phyloP scores from a whole-genome alignment of 2,888 invertebrate species.

The Meta bourneti region DNA sequence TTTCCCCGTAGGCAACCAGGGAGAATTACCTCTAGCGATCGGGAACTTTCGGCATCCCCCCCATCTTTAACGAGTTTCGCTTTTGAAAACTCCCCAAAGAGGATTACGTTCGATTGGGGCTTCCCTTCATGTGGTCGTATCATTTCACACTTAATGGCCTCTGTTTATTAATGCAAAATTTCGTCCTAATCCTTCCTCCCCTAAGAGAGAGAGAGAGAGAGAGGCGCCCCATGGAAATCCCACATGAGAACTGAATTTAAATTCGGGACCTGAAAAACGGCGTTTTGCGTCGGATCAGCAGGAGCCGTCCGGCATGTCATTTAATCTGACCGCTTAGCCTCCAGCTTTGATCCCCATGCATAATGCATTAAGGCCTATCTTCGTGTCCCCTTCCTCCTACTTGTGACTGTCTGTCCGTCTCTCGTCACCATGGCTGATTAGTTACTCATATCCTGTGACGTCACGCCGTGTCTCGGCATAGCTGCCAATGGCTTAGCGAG shows the following conservation, averaged over 20 bases:
- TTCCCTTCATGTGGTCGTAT: slow-evolving; percentile 45
- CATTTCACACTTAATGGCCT: slow-evolving; percentile 26
- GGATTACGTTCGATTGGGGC: slow-evolving; percentile 27
- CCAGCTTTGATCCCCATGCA: slow-evolving; percentile 63
- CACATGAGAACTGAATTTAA: too few relatives aligned
- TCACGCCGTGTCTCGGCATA: slow-evolving; percentile 18
- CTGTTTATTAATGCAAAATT: slow-evolving; percentile 65
- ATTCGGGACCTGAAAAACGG: neutral
- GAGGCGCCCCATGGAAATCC: too few relatives aligned
- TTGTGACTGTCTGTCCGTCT: slow-evolving; percentile 10
- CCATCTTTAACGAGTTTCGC: slow-evolving; percentile 17
- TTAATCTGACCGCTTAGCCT: slow-evolving; percentile 72
- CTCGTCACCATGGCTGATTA: slow-evolving; percentile 57
- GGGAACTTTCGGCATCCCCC: neutral
- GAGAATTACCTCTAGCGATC: neutral
- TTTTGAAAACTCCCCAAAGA: slow-evolving; percentile 18
- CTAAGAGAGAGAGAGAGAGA: neutral
- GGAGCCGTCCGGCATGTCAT: slow-evolving; percentile 51
- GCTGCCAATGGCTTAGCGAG: neutral
- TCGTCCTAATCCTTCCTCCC: slow-evolving; percentile 35
- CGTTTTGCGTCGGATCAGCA: too few relatives aligned
- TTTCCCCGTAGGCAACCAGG: neutral
- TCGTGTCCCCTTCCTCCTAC: slow-evolving; percentile 2
- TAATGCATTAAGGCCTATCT: slow-evolving; percentile 56
- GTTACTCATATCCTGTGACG: slow-evolving; percentile 74